Conservation (phyloP, 2,113 vertebrate genomes). For the Guaruba guarouba region DNA sequence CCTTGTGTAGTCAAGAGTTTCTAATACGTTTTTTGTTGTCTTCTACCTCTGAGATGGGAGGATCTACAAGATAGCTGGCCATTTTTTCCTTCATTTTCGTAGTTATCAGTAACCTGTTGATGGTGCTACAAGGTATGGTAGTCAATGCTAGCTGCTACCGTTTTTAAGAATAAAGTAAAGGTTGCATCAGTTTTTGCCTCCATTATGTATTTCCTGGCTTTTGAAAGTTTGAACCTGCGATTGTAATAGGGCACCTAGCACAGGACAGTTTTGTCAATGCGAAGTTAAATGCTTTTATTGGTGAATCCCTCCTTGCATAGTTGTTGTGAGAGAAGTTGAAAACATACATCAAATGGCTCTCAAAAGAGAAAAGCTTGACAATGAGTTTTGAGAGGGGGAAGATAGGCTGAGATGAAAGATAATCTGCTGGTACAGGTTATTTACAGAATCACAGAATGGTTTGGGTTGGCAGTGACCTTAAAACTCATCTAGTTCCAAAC, state of each 20-base stretch:
- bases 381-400: not conserved
- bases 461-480: not conserved
- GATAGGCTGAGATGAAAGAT: not conserved
- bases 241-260: not conserved
- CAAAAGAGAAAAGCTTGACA: not conserved
- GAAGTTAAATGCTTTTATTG: not conserved
- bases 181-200: not conserved
- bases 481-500: not conserved
- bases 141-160: not conserved
- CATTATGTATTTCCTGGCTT: not conserved
- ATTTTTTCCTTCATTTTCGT: not conserved
- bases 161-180: not conserved
- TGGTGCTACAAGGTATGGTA: not conserved
- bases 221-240: not conserved
- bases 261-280: not conserved
- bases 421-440: not conserved
- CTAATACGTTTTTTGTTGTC: not conserved
- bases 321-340: not conserved
- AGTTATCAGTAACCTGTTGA: not conserved
- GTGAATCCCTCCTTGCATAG: not conserved
- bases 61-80: not conserved
- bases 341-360: not conserved
- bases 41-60: not conserved
- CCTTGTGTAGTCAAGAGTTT: not conserved
- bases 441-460: not conserved